Conservation (phyloP, 2,888 invertebrate genomes). For the Lasioglossum figueresi region DNA sequence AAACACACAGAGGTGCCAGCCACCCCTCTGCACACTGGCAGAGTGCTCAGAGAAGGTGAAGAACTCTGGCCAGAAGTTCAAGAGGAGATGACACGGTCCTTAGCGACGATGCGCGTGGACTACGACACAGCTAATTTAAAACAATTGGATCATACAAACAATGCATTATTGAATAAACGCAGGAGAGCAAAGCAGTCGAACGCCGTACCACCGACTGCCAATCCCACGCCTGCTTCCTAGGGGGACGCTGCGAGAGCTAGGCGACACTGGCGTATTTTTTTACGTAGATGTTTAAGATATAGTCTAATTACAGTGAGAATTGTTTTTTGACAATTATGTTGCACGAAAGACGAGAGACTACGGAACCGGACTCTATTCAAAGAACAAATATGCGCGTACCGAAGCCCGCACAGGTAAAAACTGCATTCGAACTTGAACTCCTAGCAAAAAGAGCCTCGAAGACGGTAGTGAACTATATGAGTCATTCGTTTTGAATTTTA, state of each 20-base stretch:
- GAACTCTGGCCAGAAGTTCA: constrained; percentile 99
- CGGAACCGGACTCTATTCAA: constrained; percentile 35
- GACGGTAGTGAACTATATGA: background rate
- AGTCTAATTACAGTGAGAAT: constrained; percentile 70
- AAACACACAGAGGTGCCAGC: constrained; percentile 95
- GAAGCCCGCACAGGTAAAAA: background rate
- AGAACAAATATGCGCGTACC: constrained; percentile 19
- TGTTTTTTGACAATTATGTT: constrained; percentile 70
- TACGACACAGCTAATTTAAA: constrained; percentile 96
- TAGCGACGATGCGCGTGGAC: constrained; percentile 99
- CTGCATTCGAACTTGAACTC: background rate
- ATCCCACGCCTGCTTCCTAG: constrained; percentile 78
- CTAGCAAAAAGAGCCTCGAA: background rate
- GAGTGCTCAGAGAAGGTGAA: constrained; percentile 94
- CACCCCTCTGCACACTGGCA: constrained; percentile 96
- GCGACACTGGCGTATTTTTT: constrained; percentile 67
- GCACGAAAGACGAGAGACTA: constrained; percentile 49
- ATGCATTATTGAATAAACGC: constrained; percentile 95
- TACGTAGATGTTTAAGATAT: constrained; percentile 72
- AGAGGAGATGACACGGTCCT: constrained; percentile 98
- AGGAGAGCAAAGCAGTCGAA: constrained; percentile 69
- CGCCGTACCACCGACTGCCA: constrained; percentile 67
- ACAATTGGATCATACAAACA: constrained; percentile 95
- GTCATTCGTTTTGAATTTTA: background rate
- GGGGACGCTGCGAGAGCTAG: constrained; percentile 57